Evolutionary conservation across 1,140 invertebrate species (phyloP), one percentile per base, ranked within the genome.

Genomic region (Lepeophtheirus salmonis): DNA sequence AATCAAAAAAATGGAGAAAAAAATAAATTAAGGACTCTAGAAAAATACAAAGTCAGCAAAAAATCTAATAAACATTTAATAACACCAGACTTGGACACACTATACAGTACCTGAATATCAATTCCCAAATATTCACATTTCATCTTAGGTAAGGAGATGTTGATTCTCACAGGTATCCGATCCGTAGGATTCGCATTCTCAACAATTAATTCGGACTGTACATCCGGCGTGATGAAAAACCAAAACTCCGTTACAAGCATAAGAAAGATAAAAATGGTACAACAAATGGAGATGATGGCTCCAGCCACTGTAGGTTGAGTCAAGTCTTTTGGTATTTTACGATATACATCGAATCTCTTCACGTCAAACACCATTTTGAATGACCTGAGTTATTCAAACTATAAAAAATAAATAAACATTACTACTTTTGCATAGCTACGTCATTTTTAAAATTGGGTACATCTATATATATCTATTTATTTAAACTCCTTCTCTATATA

Each of bases 311-410:
- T 80, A 1, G 79, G 78, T 64, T 80, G 77, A 1, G 79, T 80
- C 18, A 80, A 67, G 67, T 80, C 79, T 66, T 80, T 79, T 2
- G 78, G 78, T 25, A 80, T 71, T 66, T 80, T 80, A 3, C 79
- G 70, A 64, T 80, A 80, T 60, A 80, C 74, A 63, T 80, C 79
- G 63, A 80, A 73, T 64, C 79, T 24, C 26, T 62, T 62, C 18
- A 65, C 61, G 59, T 65, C 65, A 50, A 65, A 63, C n/a, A 18
- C 60, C 64, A 64, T n/a, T n/a, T n/a, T n/a, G n/a, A n/a, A n/a
- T n/a, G n/a, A n/a, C n/a, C n/a, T n/a, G n/a, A n/a, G n/a, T n/a
- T n/a, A n/a, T n/a, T n/a, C n/a, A n/a, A n/a, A n/a, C n/a, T n/a
- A n/a, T n/a, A n/a, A n/a, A n/a, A n/a, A n/a, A n/a, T n/a, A n/a